Evolutionary conservation across 2,888 invertebrate species (phyloP), one percentile per base, ranked within the genome.

Genomic region (Gymnosoma rotundatum): DNA sequence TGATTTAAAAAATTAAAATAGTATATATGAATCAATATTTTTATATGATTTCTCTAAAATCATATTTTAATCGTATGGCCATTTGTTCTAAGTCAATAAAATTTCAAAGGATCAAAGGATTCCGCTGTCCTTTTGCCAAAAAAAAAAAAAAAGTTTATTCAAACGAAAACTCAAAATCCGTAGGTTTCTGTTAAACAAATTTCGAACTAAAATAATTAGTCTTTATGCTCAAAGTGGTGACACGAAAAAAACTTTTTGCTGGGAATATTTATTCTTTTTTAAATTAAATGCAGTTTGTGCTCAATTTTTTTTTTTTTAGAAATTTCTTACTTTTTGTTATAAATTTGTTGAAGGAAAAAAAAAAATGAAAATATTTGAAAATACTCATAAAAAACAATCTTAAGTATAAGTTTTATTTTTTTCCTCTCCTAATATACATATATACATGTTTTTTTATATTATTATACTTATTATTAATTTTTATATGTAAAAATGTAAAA

Each of bases 401-500:
- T 80, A 78, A 78, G 12, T 32, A 58, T 84, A 81, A 81, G 81
- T 64, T 78, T 74, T 74, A 74, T 52, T 45, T 61, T 63, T 84
- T 81, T 81, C 81, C 74, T 78, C 81, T 78, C 74, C 81, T 73
- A 25, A 72, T 72, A 79, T 63, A 78, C 16, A 78, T 52, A 78
- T 73, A 73, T 32, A 32, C 32, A 5, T 32, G 6, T 32, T 7
- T 6, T 80, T 56, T 67, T 69, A 52, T 61, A 70, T 82, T 69
- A 78, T 70, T 69, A 78, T 70, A 67, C 38, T 75, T 85, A 81
- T 58, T 67, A 78, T 69, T 80, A 78, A 79, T 69, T 83, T 85
- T 85, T 83, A 85, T 72, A 73, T 85, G 83, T 83, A 76, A 78
- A 79, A 83, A 85, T 85, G 78, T 70, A 86, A 81, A 78, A 83